phyloP scores from a whole-genome alignment of 2,888 invertebrate species.

The Pyralis farinalis region DNA sequence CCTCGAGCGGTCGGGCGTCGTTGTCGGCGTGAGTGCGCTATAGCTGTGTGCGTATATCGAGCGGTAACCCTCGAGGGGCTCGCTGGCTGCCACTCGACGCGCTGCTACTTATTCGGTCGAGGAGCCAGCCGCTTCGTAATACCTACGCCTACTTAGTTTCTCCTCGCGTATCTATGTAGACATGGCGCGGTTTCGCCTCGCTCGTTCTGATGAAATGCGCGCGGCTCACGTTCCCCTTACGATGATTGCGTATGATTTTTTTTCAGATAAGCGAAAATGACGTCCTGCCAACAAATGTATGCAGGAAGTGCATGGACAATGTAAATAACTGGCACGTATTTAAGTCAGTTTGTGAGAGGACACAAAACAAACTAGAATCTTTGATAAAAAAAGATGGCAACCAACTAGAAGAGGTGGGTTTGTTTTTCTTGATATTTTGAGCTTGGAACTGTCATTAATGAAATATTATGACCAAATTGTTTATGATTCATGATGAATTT shows the following conservation, averaged over 20 bases:
- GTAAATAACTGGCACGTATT: conserved; percentile 85
- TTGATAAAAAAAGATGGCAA: conserved; percentile 77
- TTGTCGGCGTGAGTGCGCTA: conserved; percentile 71
- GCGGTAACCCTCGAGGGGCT: conserved; percentile 79
- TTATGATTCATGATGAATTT: conserved; percentile 52
- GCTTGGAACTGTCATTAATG: conserved; percentile 50
- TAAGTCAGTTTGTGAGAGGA: conserved; percentile 83
- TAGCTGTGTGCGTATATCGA: conserved; percentile 74
- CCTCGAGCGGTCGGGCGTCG: conserved; percentile 68
- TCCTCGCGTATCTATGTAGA: conserved; percentile 67
- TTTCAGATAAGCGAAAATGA: conserved; percentile 84
- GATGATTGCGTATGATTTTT: conserved; percentile 70
- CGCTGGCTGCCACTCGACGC: conserved; percentile 76
- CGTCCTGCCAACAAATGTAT: conserved; percentile 84
- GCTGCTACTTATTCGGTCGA: conserved; percentile 78
- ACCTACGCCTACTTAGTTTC: conserved; percentile 78
- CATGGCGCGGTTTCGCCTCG: conserved; percentile 70
- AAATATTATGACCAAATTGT: conserved; percentile 30
- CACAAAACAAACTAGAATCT: conserved; percentile 83
- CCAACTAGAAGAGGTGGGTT: conserved; percentile 77
- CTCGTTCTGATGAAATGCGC: conserved; percentile 71
- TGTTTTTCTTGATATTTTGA: conserved; percentile 48
- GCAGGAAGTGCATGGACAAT: conserved; percentile 82
- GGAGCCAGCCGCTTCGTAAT: conserved; percentile 65
- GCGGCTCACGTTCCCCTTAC: conserved; percentile 60